Base-by-base conservation (phyloP, 2,888 invertebrate genomes). In the Tenthredo scrophulariae region DNA sequence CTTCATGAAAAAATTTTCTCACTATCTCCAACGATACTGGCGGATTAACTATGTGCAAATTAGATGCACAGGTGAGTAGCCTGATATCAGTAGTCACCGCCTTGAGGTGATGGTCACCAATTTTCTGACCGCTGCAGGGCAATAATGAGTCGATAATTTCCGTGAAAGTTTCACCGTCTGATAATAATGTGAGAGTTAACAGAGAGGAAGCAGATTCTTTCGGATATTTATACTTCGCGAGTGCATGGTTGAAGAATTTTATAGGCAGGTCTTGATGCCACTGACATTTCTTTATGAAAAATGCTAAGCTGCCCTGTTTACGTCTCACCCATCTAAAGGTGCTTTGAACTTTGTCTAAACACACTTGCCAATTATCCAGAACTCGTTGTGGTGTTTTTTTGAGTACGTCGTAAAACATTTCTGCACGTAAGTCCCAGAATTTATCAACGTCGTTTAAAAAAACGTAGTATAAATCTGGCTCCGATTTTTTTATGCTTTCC, bases 1-100 rank as follows among this genome's bases (percentile, higher is more conserved):
- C 91, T 0, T 88, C 89, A 2, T 86, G 82, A 80, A 89, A 90
- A 9, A 89, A 87, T 43, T 7, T 85, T 3, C n/a, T 13, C 80
- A 1, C 90, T 7, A 0, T 6, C 0, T 88, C 84, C 18, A 91
- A 75, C 0, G 92, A 77, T 0, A 93, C 86, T 0, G 93, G 92
- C 2, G 93, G 92, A 86, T 91, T 91, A 0, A 87, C 86, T 15
- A 86, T 10, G 22, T 84, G 89, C 18, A 91, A 85, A 1, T 87
- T 87, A 0, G 4, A 18, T 0, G 87, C 67, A 9, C 90, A 54
- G 0, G 85, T 3, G 0, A 0, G 0, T 0, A 86, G 7, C 0
- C 88, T 18, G 0, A 0, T 0, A 33, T 88, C 89, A 1, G 40
- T 29, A 0, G 22, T n/a, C 54, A 85, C 87, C 0, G 89, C 89